These are phyloP conservation scores for Phoxinus phoxinus DNA, from an alignment of 2,113 vertebrate genomes.

Conservation along the genomic window DNA sequence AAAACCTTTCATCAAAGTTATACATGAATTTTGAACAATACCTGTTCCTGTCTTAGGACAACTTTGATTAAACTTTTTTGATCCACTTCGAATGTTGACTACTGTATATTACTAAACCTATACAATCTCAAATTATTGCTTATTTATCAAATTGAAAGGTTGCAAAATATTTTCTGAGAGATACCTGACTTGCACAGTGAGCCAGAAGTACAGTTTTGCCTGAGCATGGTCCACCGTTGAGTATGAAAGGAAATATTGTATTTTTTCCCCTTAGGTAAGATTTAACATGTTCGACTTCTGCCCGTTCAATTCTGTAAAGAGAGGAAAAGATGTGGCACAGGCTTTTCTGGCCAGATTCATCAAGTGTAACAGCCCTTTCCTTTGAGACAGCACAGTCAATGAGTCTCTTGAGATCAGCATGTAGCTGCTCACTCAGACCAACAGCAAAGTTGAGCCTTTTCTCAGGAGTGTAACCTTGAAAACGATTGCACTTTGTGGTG, in stretches of 20 bases:
- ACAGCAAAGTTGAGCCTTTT: constrained; percentile 66
- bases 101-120: background rate
- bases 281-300: constrained; percentile 70
- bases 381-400: constrained; percentile 55
- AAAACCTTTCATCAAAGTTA: too few relatives aligned
- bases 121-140: background rate
- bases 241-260: constrained; percentile 69
- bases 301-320: constrained; percentile 68
- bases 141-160: background rate
- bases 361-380: background rate
- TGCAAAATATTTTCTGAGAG: background rate
- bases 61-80: too few relatives aligned
- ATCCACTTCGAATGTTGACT: too few relatives aligned
- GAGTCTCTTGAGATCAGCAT: constrained; percentile 69
- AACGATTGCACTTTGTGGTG: constrained; percentile 65
- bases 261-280: constrained; percentile 68
- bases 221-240: constrained; percentile 75
- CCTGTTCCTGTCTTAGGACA: too few relatives aligned
- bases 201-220: constrained; percentile 80
- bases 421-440: constrained; percentile 75
- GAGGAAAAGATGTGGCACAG: constrained; percentile 66
- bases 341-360: constrained; percentile 62
- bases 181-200: constrained; percentile 75
- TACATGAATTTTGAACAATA: too few relatives aligned
- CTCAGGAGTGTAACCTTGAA: constrained; percentile 67